Evolutionary conservation across 2,888 invertebrate species (phyloP).

Genomic region (Rotaria magnacalcarata): DNA sequence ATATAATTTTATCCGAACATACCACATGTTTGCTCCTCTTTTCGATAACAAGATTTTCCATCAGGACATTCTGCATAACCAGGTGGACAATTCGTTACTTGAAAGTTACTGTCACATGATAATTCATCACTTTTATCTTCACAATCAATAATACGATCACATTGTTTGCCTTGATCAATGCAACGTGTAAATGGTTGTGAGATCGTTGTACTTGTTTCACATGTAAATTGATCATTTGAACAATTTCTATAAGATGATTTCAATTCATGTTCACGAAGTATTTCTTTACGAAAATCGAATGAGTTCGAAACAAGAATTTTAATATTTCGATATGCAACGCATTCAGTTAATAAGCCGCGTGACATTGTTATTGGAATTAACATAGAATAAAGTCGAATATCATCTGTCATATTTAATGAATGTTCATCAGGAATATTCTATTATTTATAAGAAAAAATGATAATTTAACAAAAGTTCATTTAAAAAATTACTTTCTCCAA

Average conservation of each 20-base stretch:
- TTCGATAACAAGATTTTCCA: not conserved
- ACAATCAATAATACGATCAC: conserved; percentile 25
- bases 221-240: not conserved
- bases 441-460: not conserved
- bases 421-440: not conserved
- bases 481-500: not conserved
- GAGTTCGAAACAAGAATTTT: not conserved
- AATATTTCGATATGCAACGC: not conserved
- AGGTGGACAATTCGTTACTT: not conserved
- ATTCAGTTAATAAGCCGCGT: conserved; percentile 6
- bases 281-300: not conserved
- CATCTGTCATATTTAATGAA: not conserved
- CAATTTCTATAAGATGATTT: not conserved
- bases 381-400: not conserved
- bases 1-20: not conserved
- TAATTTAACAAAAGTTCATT: not conserved
- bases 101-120: not conserved
- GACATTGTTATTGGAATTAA: not conserved
- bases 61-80: not conserved
- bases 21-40: conserved; percentile 26
- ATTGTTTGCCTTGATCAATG: not conserved
- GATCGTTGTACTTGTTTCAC: not conserved
- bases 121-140: conserved; percentile 33
- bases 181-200: not conserved
- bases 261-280: not conserved